These are phyloP conservation scores for Zeus faber DNA, from an alignment of 2,113 vertebrate species.

Conservation along the genomic window DNA sequence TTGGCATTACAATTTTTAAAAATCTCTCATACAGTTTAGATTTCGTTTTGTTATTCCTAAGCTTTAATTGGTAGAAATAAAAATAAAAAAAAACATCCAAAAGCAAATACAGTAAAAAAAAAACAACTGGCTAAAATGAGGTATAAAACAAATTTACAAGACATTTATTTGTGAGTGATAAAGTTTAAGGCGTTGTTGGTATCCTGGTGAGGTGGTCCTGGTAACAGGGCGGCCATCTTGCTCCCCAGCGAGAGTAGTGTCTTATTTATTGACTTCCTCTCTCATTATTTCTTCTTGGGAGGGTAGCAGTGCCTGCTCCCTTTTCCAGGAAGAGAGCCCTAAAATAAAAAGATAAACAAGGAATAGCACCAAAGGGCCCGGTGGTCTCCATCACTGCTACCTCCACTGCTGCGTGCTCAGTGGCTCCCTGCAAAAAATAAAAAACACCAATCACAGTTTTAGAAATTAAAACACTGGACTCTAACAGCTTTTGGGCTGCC, in stretches of 20 bases:
- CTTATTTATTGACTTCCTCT: no score
- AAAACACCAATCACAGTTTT: neutral
- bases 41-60: constrained; percentile 37
- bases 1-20: constrained; percentile 26
- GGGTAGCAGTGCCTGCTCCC: constrained; percentile 4
- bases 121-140: constrained; percentile 83
- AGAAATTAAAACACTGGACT: neutral
- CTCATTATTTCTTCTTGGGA: neutral
- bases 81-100: constrained; percentile 34
- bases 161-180: constrained; percentile 62
- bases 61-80: constrained; percentile 41
- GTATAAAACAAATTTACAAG: constrained; percentile 89
- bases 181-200: constrained; percentile 4
- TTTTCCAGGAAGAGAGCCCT: constrained; percentile 22
- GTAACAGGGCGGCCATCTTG: constrained; percentile 25
- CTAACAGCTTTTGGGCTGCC: constrained; percentile 26
- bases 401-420: constrained; percentile 42
- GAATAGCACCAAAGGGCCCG: constrained; percentile 65
- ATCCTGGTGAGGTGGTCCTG: constrained; percentile 33
- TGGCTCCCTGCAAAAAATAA: constrained; percentile 62
- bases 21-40: constrained; percentile 15
- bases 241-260: constrained; percentile 22
- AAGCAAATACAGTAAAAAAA: constrained; percentile 78
- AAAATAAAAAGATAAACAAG: no score
- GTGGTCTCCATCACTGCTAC: no score